A percentile compares a stretch with the other conserved stretches of the same genome.
phyloP scores from a whole-genome alignment of 2,113 vertebrate species.

The Dendropsophus ebraccatus region DNA sequence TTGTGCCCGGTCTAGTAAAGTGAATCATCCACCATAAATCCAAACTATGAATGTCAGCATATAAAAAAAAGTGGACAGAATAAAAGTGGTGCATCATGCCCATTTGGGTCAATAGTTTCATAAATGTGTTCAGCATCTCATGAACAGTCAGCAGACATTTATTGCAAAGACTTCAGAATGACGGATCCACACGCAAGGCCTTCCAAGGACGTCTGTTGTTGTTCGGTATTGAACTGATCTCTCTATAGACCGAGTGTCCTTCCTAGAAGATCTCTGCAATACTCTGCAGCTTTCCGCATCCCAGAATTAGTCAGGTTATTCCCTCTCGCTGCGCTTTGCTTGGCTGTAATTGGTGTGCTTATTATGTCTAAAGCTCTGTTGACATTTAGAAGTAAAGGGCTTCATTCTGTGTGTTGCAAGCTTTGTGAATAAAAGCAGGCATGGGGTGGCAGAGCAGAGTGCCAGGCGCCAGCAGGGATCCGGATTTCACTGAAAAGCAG shows the following conservation, averaged over 20 bases:
- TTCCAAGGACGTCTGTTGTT: not conserved
- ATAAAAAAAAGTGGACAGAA: not conserved
- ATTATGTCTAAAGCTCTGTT: conserved; percentile 51
- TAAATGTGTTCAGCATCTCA: not conserved
- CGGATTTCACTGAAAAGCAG: conserved; percentile 35
- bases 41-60: not conserved
- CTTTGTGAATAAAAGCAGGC: conserved; percentile 54
- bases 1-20: not conserved
- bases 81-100: not conserved
- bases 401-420: conserved; percentile 47
- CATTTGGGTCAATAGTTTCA: conserved; percentile 27
- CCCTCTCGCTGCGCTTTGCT: conserved; percentile 35
- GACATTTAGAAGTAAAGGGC: conserved; percentile 59
- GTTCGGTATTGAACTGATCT: not conserved
- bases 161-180: not conserved
- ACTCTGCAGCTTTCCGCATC: not conserved
- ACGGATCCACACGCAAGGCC: not conserved
- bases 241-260: not conserved
- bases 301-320: conserved; percentile 26
- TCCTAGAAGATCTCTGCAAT: not conserved
- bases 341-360: conserved; percentile 48
- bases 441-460: conserved; percentile 40
- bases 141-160: not conserved
- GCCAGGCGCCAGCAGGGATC: conserved; percentile 41
- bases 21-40: not conserved